Base-by-base conservation (phyloP, 2,797 vertebrate genomes). In the Xerus rutilus region DNA sequence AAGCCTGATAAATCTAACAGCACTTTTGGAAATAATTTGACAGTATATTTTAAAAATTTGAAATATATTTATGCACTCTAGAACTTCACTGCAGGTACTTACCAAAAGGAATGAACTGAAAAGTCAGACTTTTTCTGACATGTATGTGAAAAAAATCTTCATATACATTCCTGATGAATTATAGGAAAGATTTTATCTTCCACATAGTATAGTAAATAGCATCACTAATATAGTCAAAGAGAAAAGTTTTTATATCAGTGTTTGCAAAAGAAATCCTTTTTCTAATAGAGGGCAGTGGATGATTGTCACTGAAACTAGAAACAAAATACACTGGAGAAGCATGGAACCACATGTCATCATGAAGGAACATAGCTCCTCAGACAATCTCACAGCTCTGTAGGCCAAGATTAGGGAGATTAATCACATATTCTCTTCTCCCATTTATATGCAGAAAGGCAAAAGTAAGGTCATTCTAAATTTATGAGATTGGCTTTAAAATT, bases 401-500 rank as follows among this genome's bases (percentile, higher is more conserved):
- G 45, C 65, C 64, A 91, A 79, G 67, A 81, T 52, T 64, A 76
- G 45, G 62, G 94, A 86, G 84, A 89, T 94, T 78, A 83, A 96
- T 93, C 93, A n/a, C 86, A 67, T 30, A 81, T 65, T 86, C 70
- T 92, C 30, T 30, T 95, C 64, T 92, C 54, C 32, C 35, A 76
- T 87, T 77, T 86, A 77, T 13, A 77, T 91, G 10, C 17, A 86
- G 70, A 86, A 83, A 89, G 78, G n/a, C 77, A 86, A 85, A 95
- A 92, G 69, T 52, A 57, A 95, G 5, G 18, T 57, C 65, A 87
- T 94, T 94, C 79, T 95, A 89, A 87, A 96, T 96, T 92, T 92
- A 95, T 96, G 47, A 97, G 86, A 18, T 86, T 96, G 79, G 49
- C 45, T 96, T 97, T 96, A 94, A 96, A 67, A 77, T 91, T 95